Conservation (phyloP, 2,113 vertebrate genomes). For the Paramormyrops kingsleyae region DNA sequence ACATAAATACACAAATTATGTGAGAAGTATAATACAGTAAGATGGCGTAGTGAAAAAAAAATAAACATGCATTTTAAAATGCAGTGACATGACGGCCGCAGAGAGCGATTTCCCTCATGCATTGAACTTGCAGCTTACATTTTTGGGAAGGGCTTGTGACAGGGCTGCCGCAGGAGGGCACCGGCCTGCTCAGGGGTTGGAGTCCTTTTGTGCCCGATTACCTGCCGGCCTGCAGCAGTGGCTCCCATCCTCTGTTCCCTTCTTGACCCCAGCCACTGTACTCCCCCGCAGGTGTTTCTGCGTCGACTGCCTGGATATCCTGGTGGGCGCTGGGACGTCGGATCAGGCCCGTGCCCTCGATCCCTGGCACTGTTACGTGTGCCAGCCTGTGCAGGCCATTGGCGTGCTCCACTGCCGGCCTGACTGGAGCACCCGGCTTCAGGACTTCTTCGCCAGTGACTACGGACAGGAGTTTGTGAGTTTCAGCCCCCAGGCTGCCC, state of each 20-base stretch:
- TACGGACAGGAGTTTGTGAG: slow-evolving; percentile 77
- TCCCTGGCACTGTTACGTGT: slow-evolving; percentile 92
- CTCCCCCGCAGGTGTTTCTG: slow-evolving; percentile 74
- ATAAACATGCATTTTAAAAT: not conserved
- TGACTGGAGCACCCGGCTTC: slow-evolving; percentile 82
- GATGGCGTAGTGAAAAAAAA: not conserved
- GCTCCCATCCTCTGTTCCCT: not conserved
- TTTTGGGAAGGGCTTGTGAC: not conserved
- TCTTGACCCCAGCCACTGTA: not conserved
- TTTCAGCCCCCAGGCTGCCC: not conserved
- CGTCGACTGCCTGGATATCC: slow-evolving; percentile 77
- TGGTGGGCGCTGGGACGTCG: slow-evolving; percentile 70
- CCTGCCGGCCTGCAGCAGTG: not conserved
- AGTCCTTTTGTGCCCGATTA: not conserved
- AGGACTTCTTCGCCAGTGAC: slow-evolving; percentile 80
- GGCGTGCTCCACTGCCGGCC: slow-evolving; percentile 67
- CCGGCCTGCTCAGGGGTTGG: not conserved
- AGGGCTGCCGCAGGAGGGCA: not conserved
- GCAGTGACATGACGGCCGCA: not conserved
- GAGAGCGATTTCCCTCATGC: not conserved
- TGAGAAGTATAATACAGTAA: not conserved
- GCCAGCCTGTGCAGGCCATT: slow-evolving; percentile 60
- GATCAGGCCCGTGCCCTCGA: slow-evolving; percentile 64
- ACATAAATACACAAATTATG: not conserved
- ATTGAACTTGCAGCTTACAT: not conserved